Evolutionary conservation across 1,140 invertebrate species (phyloP).

Genomic region (Dolichoris vasculosae): DNA sequence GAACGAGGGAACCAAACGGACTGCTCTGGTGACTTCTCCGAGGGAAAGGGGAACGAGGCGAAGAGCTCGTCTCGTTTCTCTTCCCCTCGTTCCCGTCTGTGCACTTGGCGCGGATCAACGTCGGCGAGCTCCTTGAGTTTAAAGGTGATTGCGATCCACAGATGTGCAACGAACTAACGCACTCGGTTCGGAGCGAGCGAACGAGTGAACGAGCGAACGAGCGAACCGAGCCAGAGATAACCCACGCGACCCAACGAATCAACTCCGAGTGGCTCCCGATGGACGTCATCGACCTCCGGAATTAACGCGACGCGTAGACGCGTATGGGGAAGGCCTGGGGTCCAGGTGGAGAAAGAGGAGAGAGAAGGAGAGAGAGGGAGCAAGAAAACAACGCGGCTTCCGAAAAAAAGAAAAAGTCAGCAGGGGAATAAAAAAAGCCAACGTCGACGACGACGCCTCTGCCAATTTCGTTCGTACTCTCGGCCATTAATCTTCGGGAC

Average conservation of each 20-base stretch:
- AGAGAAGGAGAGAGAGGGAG: neutral
- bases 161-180: conserved; percentile 54
- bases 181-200: too few species aligned
- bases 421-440: too few species aligned
- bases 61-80: neutral
- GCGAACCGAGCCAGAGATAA: conserved; percentile 61
- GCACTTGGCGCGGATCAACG: neutral
- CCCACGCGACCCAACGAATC: conserved; percentile 63
- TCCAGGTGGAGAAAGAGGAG: neutral
- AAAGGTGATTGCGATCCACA: conserved; percentile 2
- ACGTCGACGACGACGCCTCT: neutral
- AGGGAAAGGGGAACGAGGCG: neutral
- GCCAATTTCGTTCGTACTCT: neutral
- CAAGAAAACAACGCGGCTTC: too few species aligned
- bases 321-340: neutral
- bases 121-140: conserved; percentile 10
- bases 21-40: too few species aligned
- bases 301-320: conserved; percentile 21
- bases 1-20: neutral
- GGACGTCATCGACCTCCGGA: conserved; percentile 36
- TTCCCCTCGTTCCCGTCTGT: conserved; percentile 38
- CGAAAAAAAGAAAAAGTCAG: too few species aligned
- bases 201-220: too few species aligned
- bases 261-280: conserved; percentile 13
- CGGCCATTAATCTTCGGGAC: conserved; percentile 33